Evolutionary conservation across 2,888 invertebrate genomes (phyloP).

Genomic region (Labia minor): DNA sequence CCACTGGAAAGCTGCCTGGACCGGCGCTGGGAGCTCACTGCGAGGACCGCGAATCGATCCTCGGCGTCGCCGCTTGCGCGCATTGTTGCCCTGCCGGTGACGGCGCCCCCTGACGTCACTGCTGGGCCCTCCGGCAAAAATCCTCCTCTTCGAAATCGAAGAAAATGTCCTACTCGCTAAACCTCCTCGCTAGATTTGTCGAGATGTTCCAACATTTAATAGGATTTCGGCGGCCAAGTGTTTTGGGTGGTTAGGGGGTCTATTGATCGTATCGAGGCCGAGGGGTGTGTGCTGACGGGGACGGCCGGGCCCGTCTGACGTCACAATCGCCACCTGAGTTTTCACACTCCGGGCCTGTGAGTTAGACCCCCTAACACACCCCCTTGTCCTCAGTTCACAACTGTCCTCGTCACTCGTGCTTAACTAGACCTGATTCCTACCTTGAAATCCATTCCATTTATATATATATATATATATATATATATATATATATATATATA

Average conservation of each 20-base stretch:
- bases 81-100: background rate
- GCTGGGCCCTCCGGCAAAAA: background rate
- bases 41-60: background rate
- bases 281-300: background rate
- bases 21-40: constrained; percentile 8
- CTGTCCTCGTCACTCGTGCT: no score
- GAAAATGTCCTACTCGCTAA: no score
- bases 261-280: background rate
- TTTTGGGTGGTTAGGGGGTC: background rate
- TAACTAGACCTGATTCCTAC: no score
- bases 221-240: no score
- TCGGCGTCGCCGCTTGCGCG: background rate
- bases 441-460: no score
- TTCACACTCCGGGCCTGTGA: constrained; percentile 3
- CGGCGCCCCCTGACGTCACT: background rate
- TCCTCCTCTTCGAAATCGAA: no score
- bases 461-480: no score
- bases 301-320: background rate
- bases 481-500: no score
- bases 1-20: constrained; percentile 1
- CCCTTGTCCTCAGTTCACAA: no score
- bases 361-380: background rate
- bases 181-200: no score
- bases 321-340: constrained; percentile 13
- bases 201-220: no score